A percentile compares a stretch with the other conserved stretches of the same genome.
phyloP scores from a whole-genome alignment of 2,888 invertebrate species.

The Syritta pipiens region DNA sequence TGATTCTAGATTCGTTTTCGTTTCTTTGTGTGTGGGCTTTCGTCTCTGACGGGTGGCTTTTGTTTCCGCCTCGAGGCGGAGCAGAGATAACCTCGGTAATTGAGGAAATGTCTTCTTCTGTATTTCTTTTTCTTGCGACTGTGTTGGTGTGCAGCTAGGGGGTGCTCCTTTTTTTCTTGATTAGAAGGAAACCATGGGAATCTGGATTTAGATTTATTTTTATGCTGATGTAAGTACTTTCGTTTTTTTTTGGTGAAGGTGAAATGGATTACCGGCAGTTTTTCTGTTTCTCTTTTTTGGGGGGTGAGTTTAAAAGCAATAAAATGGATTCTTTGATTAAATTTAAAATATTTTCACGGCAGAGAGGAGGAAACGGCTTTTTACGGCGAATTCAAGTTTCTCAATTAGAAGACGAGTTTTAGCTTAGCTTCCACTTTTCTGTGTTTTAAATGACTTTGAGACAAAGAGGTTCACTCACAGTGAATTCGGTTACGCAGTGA shows the following conservation, averaged over 20 bases:
- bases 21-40: not conserved
- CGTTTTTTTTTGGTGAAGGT: constrained; percentile 33
- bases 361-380: not conserved
- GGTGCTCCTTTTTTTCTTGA: constrained; percentile 32
- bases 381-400: not conserved
- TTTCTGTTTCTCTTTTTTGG: too few relatives aligned
- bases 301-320: constrained; percentile 21
- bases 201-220: constrained; percentile 57
- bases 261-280: constrained; percentile 25
- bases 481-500: too few relatives aligned
- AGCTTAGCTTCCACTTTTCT: not conserved
- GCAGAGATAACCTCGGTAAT: not conserved
- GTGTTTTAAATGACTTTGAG: too few relatives aligned
- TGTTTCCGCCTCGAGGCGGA: not conserved
- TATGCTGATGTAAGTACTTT: constrained; percentile 59
- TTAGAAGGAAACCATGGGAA: constrained; percentile 48
- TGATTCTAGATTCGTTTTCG: constrained; percentile 30
- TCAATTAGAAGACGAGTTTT: not conserved
- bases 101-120: constrained; percentile 16
- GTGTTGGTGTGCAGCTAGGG: not conserved
- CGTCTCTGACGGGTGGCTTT: not conserved
- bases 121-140: not conserved
- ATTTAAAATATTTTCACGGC: not conserved
- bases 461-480: too few relatives aligned
- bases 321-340: constrained; percentile 30